Percentiles rank a stretch among this genome's conserved stretches.
Conservation (phyloP, 2,797 vertebrate species). For the Melanogrammus aeglefinus region DNA sequence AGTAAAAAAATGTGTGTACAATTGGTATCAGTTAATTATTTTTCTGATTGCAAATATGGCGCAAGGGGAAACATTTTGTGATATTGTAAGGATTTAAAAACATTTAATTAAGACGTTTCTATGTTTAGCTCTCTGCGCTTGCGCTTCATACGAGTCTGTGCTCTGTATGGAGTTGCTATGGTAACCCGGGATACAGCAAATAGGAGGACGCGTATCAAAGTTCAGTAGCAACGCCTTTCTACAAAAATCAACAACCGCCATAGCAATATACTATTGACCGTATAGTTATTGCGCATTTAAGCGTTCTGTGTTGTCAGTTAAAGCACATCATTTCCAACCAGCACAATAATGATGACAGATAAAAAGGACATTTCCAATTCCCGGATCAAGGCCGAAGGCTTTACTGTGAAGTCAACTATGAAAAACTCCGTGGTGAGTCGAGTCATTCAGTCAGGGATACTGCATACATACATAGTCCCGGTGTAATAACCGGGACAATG, state of each 20-base stretch:
- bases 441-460: neutral
- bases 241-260: neutral
- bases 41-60: no score
- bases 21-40: no score
- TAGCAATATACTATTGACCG: no score
- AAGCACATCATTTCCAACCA: no score
- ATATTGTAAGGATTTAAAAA: neutral
- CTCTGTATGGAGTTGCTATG: slow-evolving; percentile 37
- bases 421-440: slow-evolving; percentile 69
- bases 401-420: slow-evolving; percentile 66
- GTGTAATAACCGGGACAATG: no score
- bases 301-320: neutral
- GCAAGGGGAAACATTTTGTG: no score
- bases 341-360: no score
- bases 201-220: slow-evolving; percentile 45
- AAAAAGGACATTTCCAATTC: slow-evolving; percentile 34
- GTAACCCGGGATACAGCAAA: slow-evolving; percentile 53
- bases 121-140: neutral
- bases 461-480: no score
- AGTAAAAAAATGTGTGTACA: no score
- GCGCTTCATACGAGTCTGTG: neutral
- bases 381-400: slow-evolving; percentile 48
- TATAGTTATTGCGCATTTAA: slow-evolving; percentile 10
- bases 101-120: neutral
- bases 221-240: slow-evolving; percentile 52